These are phyloP conservation scores for Oxytorus armatus DNA, from an alignment of 2,888 invertebrate species.

Conservation along the genomic window DNA sequence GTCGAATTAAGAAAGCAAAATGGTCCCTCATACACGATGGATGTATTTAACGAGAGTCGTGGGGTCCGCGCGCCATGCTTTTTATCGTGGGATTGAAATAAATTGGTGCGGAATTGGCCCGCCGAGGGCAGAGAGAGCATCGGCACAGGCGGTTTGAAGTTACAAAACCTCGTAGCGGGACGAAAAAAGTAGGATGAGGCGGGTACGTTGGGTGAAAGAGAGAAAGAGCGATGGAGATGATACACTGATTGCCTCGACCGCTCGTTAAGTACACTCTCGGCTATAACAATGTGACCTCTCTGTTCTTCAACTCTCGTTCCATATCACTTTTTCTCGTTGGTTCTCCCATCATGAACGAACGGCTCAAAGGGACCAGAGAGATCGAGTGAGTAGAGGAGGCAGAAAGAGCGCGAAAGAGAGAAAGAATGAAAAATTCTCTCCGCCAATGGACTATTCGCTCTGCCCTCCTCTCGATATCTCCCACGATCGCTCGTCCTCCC, in stretches of 20 bases:
- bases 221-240: conserved; percentile 54
- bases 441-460: conserved; percentile 2
- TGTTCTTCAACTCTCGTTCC: conserved; percentile 10
- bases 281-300: conserved; percentile 61
- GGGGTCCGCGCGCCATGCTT: conserved; percentile 62
- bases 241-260: conserved; percentile 79
- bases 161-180: conserved; percentile 38
- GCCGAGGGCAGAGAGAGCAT: conserved; percentile 55
- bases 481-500: neutral
- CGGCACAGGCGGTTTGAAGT: conserved; percentile 33
- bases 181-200: conserved; percentile 34
- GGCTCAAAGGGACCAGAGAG: neutral
- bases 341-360: conserved; percentile 5
- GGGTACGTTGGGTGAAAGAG: conserved; percentile 18
- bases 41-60: conserved; percentile 68
- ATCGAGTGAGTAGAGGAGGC: neutral
- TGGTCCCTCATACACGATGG: conserved; percentile 77
- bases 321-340: conserved; percentile 15
- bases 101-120: conserved; percentile 81
- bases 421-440: neutral
- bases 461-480: neutral
- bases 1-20: conserved; percentile 77
- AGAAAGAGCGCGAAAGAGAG: neutral
- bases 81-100: conserved; percentile 80
- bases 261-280: conserved; percentile 58